Conservation (phyloP, 2,888 invertebrate species). For the Axea sp. region DNA sequence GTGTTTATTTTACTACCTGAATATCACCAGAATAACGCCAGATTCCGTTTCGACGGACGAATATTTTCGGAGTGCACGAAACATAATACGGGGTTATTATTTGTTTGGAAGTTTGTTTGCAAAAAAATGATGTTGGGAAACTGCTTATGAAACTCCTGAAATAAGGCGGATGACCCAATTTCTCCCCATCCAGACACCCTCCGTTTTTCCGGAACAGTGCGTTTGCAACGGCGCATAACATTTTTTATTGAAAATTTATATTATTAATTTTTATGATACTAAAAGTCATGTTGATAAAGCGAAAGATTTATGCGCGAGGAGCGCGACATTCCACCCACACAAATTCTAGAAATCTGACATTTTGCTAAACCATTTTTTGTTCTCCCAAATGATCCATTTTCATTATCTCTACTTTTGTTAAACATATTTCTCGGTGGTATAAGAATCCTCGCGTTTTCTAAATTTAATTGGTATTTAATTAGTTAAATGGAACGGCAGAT, state of each 20-base stretch:
- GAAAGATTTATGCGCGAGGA: too few relatives aligned
- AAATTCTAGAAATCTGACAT: too few relatives aligned
- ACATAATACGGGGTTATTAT: slow-evolving; percentile 38
- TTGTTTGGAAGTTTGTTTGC: slow-evolving; percentile 39
- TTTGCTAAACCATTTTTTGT: too few relatives aligned
- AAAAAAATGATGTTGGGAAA: slow-evolving; percentile 46
- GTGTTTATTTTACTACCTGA: slow-evolving; percentile 7
- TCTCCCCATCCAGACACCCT: slow-evolving; percentile 18
- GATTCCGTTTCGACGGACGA: slow-evolving; percentile 10
- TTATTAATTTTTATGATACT: too few relatives aligned
- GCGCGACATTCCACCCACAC: too few relatives aligned
- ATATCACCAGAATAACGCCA: not conserved
- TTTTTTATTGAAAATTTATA: slow-evolving; percentile 3
- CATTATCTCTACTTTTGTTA: too few relatives aligned
- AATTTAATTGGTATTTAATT: too few relatives aligned
- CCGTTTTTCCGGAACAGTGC: slow-evolving; percentile 33
- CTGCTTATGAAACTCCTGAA: slow-evolving; percentile 51
- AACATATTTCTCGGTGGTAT: too few relatives aligned
- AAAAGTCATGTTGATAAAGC: too few relatives aligned
- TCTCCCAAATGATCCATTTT: too few relatives aligned
- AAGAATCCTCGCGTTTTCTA: too few relatives aligned
- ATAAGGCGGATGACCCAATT: slow-evolving; percentile 56
- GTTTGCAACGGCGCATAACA: slow-evolving; percentile 23
- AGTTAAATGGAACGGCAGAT: too few relatives aligned
- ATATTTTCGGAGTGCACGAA: slow-evolving; percentile 20